Base-by-base conservation (phyloP, 2,888 invertebrate genomes). In the Choristoneura rosaceana region DNA sequence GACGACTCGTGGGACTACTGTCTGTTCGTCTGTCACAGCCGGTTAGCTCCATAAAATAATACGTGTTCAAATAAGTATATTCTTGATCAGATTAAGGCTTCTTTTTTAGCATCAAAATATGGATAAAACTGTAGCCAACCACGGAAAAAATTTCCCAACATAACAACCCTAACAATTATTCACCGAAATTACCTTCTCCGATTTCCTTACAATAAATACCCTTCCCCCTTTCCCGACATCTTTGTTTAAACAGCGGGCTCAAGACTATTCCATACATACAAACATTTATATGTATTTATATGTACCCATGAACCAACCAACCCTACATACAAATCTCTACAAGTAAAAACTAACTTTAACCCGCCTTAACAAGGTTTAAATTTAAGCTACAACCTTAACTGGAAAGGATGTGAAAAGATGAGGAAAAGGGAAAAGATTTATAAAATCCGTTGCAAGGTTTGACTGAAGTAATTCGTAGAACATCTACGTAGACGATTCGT, bases 201-300 rank as follows among this genome's bases (percentile, higher is more conserved):
- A 25, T 62, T 62, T 62, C 62, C 25, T 55, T 12, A n/a, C 33
- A 43, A 62, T 45, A 62, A 62, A 25, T 45, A 25, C 14, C 14
- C 12, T 50, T 70, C 47, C 38, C 50, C 7, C 38, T 15, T 9
- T 17, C 12, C 55, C 63, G 47, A 9, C 15, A 10, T 14, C 60
- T 50, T 65, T 70, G 65, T 70, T 65, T 70, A 50, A 70, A 65
- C 43, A 70, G 50, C 17, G 17, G 33, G 33, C 63, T 15, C 52
- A 70, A 70, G 8, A 67, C 62, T 55, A 70, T 43, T 7, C 41
- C 43, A 41, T 67, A 52, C 55, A 55, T 67, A 58, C 25, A 55
- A 55, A 55, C 55, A 61, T 55, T 55, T 62, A n/a, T 71, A 67
- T 66, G 33, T 66, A 61, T 25, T 25, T 17, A 66, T 66, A 71